phyloP scores from a whole-genome alignment of 2,797 vertebrate genomes.

The Rachycentron canadum region DNA sequence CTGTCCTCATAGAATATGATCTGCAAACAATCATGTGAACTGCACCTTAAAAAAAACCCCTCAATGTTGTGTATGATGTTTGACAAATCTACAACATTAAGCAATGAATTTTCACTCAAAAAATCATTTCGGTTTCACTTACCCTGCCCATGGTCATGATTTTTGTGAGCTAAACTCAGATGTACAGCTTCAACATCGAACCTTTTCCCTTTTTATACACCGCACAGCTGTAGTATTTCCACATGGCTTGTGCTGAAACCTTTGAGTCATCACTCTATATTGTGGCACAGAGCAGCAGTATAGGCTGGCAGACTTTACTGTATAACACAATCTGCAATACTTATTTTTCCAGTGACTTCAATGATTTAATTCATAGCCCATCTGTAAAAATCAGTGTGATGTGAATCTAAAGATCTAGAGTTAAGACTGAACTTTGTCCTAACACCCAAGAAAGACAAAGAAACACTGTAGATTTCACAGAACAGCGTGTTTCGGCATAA shows the following conservation, averaged over 20 bases:
- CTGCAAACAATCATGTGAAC: conserved; percentile 30
- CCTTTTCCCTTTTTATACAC: conserved; percentile 79
- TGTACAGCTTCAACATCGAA: conserved; percentile 62
- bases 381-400: conserved; percentile 6
- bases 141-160: conserved; percentile 79
- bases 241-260: conserved; percentile 74
- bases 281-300: conserved; percentile 61
- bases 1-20: conserved; percentile 78
- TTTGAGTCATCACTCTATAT: conserved; percentile 80
- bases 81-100: neutral
- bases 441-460: neutral
- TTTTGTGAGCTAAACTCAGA: conserved; percentile 60
- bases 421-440: neutral
- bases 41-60: neutral
- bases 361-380: conserved; percentile 15
- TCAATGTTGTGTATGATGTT: neutral
- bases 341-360: conserved; percentile 53
- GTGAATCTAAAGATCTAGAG: neutral
- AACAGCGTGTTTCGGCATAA: no score
- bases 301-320: conserved; percentile 48
- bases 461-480: neutral
- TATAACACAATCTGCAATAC: conserved; percentile 57
- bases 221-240: conserved; percentile 60
- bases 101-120: neutral
- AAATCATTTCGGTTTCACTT: conserved; percentile 39